These are phyloP conservation scores for Ploceus nigricollis DNA, from an alignment of 2,113 vertebrate species.

Conservation along the genomic window DNA sequence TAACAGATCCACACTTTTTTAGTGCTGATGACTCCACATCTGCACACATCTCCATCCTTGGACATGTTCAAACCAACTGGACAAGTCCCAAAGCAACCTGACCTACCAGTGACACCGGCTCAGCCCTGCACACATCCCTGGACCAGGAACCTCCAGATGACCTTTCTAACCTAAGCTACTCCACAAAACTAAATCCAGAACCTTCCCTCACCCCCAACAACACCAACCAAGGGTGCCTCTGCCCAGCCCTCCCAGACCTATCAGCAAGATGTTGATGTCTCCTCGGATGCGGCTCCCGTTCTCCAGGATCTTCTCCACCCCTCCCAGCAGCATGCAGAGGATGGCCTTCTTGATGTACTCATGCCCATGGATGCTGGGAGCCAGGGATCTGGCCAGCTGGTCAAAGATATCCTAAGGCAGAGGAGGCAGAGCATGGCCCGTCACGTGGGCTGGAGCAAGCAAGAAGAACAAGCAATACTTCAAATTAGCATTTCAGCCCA, in stretches of 20 bases:
- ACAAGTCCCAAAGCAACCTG: neutral
- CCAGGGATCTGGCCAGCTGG: conserved; percentile 87
- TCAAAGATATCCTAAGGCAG: conserved; percentile 84
- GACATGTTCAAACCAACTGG: neutral
- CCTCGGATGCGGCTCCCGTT: conserved; percentile 93
- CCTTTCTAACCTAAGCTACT: neutral
- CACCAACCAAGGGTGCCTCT: neutral
- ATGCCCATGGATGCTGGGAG: conserved; percentile 95
- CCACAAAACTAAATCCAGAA: neutral
- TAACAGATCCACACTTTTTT: neutral
- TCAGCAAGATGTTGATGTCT: conserved; percentile 95
- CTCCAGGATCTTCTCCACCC: conserved; percentile 92
- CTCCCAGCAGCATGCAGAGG: conserved; percentile 93
- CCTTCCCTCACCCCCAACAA: neutral
- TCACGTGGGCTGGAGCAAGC: neutral
- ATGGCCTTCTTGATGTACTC: conserved; percentile 97
- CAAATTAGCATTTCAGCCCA: neutral
- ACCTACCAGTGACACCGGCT: neutral
- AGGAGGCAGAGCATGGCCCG: fast-evolving
- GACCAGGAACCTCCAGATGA: neutral
- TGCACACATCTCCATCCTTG: neutral
- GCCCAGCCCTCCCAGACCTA: conserved; percentile 73
- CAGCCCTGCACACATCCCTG: fast-evolving
- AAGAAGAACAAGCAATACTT: neutral
- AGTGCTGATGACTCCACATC: neutral